These are phyloP conservation scores for Liasis olivaceus DNA, from an alignment of 2,797 vertebrate species.

Conservation along the genomic window DNA sequence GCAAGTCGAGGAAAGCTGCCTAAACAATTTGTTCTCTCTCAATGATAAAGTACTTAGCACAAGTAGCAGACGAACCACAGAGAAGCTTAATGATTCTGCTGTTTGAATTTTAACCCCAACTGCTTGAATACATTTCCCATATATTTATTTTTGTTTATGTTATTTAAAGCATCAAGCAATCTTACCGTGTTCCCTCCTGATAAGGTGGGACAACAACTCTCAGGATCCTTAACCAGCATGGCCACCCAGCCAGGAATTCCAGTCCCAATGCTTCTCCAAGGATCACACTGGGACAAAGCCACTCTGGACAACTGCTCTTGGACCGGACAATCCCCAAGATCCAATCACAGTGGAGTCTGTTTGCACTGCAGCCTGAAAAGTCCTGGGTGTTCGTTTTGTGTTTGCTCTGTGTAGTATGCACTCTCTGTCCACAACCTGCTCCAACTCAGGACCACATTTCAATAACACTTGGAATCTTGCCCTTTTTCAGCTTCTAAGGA, in stretches of 20 bases:
- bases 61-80: not conserved
- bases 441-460: not conserved
- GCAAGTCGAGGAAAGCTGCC: not conserved
- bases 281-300: not conserved
- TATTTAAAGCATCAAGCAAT: not conserved
- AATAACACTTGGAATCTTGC: fast-evolving
- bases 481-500: not conserved
- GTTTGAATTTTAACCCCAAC: not conserved
- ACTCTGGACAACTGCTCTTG: not conserved
- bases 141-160: not conserved
- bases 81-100: not conserved
- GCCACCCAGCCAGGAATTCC: not conserved
- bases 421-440: fast-evolving
- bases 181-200: not conserved
- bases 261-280: not conserved
- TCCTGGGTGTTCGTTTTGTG: not conserved
- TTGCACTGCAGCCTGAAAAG: not conserved
- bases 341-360: not conserved
- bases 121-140: not conserved
- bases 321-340: not conserved
- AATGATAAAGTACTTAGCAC: not conserved
- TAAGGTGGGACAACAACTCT: not conserved
- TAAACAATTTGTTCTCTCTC: not conserved
- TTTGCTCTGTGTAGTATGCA: fast-evolving
- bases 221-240: not conserved